Conservation (phyloP, 2,113 vertebrate species). For the Tragelaphus strepsiceros region DNA sequence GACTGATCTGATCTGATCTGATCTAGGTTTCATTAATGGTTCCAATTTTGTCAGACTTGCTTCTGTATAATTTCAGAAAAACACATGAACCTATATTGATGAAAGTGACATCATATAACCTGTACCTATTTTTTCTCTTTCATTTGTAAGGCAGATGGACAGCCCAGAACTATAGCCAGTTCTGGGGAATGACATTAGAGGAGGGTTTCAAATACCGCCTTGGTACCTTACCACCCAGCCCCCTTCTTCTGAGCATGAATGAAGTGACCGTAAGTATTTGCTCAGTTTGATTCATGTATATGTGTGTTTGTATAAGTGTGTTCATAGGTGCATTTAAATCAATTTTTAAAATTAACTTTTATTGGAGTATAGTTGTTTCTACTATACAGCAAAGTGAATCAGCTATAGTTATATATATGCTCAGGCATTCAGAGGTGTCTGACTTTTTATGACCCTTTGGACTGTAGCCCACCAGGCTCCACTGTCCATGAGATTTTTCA, state of each 20-base stretch:
- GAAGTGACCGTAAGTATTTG: conserved; percentile 74
- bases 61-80: background rate
- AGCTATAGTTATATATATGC: background rate
- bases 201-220: conserved; percentile 80
- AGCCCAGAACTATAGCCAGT: conserved; percentile 82
- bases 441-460: background rate
- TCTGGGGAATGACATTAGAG: conserved; percentile 83
- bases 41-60: background rate
- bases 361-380: background rate
- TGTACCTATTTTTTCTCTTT: conserved; percentile 13
- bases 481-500: background rate
- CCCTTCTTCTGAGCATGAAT: conserved; percentile 78
- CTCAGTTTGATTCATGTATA: background rate
- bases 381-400: background rate
- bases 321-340: background rate
- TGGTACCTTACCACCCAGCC: conserved; percentile 79
- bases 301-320: background rate
- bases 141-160: conserved; percentile 79
- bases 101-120: background rate
- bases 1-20: no score
- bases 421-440: background rate
- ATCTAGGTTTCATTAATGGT: background rate
- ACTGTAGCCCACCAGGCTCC: background rate
- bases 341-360: background rate
- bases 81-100: background rate